phyloP scores from a whole-genome alignment of 1,140 invertebrate species.

The Battus philenor region DNA sequence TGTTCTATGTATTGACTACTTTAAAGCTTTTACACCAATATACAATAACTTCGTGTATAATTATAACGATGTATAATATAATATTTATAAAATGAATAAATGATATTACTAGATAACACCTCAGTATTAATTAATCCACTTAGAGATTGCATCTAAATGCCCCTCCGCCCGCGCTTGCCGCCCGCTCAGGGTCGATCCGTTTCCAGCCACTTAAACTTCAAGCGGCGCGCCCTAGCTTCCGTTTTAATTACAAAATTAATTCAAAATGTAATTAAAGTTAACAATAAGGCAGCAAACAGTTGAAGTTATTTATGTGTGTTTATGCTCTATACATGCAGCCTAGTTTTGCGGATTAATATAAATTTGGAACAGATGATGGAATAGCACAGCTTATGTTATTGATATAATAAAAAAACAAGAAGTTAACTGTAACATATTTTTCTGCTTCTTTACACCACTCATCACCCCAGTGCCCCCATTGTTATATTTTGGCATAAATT shows the following conservation, averaged over 20 bases:
- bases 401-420: too few species aligned
- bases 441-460: too few species aligned
- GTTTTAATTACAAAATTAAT: conserved; percentile 77
- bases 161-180: conserved; percentile 36
- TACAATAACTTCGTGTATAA: too few species aligned
- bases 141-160: conserved; percentile 73
- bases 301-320: conserved; percentile 76
- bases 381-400: too few species aligned
- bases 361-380: too few species aligned
- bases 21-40: too few species aligned
- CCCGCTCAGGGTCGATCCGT: conserved; percentile 64
- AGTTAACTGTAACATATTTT: too few species aligned
- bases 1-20: too few species aligned
- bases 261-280: conserved; percentile 76
- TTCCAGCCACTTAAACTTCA: conserved; percentile 76
- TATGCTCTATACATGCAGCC: conserved; percentile 63
- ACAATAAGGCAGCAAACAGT: conserved; percentile 75
- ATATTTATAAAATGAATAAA: too few species aligned
- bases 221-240: conserved; percentile 72
- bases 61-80: conserved; percentile 60
- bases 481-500: too few species aligned
- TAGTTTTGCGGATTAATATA: too few species aligned
- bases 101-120: conserved; percentile 71
- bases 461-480: too few species aligned
- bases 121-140: conserved; percentile 76